Conservation (phyloP, 2,888 invertebrate species). For the Trilocha varians region DNA sequence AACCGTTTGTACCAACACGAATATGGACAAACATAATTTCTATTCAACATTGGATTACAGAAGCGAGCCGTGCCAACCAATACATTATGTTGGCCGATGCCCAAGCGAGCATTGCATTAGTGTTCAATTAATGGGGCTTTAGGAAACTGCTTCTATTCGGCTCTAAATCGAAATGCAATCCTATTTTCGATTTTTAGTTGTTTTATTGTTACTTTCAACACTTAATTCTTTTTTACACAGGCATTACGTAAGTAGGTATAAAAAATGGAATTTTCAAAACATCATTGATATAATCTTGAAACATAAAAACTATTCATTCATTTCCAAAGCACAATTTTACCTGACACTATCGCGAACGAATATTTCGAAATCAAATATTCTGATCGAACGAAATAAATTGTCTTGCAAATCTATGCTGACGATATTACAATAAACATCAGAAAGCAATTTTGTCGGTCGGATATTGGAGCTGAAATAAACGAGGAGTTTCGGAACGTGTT, state of each 20-base stretch:
- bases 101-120: conserved; percentile 50
- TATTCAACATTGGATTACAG: conserved; percentile 49
- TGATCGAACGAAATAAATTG: conserved; percentile 14
- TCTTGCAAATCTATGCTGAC: conserved; percentile 1
- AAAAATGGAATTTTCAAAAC: no score
- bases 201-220: not conserved
- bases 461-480: not conserved
- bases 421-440: not conserved
- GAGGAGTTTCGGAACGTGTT: conserved; percentile 13
- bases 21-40: conserved; percentile 33
- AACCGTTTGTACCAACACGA: conserved; percentile 6
- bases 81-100: conserved; percentile 62
- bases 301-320: no score
- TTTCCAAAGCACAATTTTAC: no score
- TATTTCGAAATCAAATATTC: no score
- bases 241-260: no score
- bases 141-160: conserved; percentile 29
- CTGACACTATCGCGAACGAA: no score
- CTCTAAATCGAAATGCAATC: conserved; percentile 3
- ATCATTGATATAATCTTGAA: no score
- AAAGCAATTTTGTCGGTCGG: not conserved
- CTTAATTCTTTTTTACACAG: not conserved
- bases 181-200: not conserved
- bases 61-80: conserved; percentile 51
- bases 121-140: conserved; percentile 58